These are phyloP conservation scores for Amblyteles armatorius DNA, from an alignment of 2,888 invertebrate genomes.

Conservation along the genomic window DNA sequence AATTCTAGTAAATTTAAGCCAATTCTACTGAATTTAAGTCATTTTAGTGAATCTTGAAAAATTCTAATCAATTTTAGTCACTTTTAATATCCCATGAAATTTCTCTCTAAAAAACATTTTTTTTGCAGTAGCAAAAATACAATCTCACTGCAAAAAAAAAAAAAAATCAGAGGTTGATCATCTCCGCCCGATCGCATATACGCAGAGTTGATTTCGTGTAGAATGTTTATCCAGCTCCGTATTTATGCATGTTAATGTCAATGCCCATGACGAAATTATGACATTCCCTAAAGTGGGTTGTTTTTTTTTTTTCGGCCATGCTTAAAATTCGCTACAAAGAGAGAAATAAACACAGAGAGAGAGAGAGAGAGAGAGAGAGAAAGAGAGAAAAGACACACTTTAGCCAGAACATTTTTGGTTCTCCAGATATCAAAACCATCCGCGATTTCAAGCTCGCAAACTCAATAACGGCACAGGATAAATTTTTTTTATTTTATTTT, in stretches of 20 bases:
- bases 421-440: slow-evolving; percentile 45
- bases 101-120: no score
- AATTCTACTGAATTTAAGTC: no score
- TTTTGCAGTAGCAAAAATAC: no score
- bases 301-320: slow-evolving; percentile 59
- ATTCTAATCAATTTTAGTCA: no score
- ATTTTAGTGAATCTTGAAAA: no score
- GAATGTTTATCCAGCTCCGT: neutral
- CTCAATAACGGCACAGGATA: slow-evolving; percentile 16
- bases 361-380: neutral
- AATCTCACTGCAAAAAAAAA: neutral
- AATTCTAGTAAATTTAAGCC: no score
- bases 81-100: no score
- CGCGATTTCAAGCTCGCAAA: slow-evolving; percentile 42
- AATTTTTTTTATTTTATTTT: neutral
- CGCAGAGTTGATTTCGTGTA: neutral
- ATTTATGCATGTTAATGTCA: slow-evolving; percentile 59
- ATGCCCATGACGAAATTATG: slow-evolving; percentile 64
- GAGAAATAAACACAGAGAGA: neutral
- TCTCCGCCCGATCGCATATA: neutral
- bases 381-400: neutral
- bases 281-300: slow-evolving; percentile 49
- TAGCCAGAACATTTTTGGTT: slow-evolving; percentile 12
- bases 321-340: slow-evolving; percentile 45
- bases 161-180: neutral